Evolutionary conservation across 2,797 vertebrate species (phyloP).

Genomic region (Falco cherrug): DNA sequence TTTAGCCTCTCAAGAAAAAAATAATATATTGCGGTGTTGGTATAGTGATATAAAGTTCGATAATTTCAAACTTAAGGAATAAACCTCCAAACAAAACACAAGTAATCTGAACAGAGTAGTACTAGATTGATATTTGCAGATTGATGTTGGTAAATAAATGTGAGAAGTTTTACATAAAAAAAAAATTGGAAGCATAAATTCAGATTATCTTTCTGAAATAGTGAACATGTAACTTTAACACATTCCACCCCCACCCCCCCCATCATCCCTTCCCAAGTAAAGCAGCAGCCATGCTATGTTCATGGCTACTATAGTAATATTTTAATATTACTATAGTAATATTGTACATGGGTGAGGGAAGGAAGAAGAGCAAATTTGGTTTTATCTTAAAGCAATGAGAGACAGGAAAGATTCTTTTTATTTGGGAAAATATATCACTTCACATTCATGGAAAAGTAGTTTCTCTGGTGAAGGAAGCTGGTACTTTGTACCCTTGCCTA

Average conservation of each 20-base stretch:
- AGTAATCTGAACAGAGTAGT: neutral
- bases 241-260: fast-evolving
- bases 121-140: neutral
- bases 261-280: neutral
- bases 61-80: neutral
- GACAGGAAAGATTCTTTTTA: neutral
- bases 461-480: neutral
- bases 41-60: neutral
- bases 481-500: neutral
- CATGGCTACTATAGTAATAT: neutral
- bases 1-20: neutral
- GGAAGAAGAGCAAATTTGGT: neutral
- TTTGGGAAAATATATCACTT: neutral
- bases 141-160: neutral
- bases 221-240: neutral
- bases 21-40: neutral
- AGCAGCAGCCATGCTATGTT: neutral
- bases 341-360: neutral
- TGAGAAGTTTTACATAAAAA: neutral
- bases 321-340: neutral
- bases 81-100: neutral
- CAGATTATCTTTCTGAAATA: neutral
- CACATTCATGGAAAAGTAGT: neutral
- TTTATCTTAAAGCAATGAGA: neutral
- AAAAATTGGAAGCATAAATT: neutral